Base-by-base conservation (phyloP, 2,888 invertebrate species). In the Napeogenes inachia region DNA sequence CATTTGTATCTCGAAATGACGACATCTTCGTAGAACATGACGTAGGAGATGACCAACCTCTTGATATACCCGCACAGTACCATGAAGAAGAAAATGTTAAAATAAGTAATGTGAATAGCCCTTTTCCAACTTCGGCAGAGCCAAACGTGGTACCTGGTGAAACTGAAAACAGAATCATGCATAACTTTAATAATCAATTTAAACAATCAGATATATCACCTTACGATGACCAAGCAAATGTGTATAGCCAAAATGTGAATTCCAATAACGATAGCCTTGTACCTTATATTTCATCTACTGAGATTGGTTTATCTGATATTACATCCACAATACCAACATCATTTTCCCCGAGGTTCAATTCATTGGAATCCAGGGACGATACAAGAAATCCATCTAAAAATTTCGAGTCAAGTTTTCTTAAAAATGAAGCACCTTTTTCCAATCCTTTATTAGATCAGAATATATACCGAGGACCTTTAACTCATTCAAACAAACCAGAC, bases 1-100 rank as follows among this genome's bases (percentile, higher is more conserved):
- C 75, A 45, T 73, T 74, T 45, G 73, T 70, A 5, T 68, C 67
- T 30, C 63, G 65, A 10, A 64, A 63, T 54, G 64, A 68, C 21
- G 65, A 68, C 5, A 45, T 12, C 12, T 50, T 58, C n/a, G 21
- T 32, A 30, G 60, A 65, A 47, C 62, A 70, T 45, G 65, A 72
- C 12, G 21, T 21, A 21, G 55, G 47, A 47, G 58, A 62, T n/a
- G 60, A 64, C 42, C 47, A 66, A 47, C 54, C 56, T 4, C n/a
- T 46, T 13, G 32, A 50, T 10, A 50, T 30, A 50, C 50, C 8
- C 10, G 50, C 10, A 21, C 5, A 30, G 30, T 47, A 47, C n/a
- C 47, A 47, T 6, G 30, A 30, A 30, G 30, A 50, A 50, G 30
- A 50, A 10, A 12, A 50, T 30, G n/a, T 30, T 50, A 8, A 30